Evolutionary conservation across 2,888 invertebrate genomes (phyloP).

Genomic region (Chloromyia formosa): DNA sequence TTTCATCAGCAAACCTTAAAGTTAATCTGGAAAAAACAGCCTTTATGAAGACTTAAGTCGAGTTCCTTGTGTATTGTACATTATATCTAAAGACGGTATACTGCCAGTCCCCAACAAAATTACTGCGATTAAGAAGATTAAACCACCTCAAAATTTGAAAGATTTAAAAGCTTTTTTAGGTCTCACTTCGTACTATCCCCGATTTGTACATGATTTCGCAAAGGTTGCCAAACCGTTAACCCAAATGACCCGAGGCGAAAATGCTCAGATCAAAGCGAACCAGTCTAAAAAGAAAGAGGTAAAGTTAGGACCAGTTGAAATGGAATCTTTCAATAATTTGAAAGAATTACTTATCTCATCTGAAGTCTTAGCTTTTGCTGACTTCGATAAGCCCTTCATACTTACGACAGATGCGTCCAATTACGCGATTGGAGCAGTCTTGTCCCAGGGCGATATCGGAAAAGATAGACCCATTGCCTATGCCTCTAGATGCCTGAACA

Average conservation of each 20-base stretch:
- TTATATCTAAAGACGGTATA: constrained; percentile 25
- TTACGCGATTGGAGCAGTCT: constrained; percentile 21
- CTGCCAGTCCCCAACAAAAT: constrained; percentile 38
- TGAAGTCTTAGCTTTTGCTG: constrained; percentile 19
- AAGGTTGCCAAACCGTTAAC: constrained; percentile 28
- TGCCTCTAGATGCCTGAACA: constrained; percentile 14
- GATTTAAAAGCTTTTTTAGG: constrained; percentile 40
- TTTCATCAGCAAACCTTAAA: constrained; percentile 9
- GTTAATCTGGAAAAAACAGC: constrained; percentile 24
- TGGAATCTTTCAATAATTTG: constrained; percentile 2
- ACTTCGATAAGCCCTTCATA: constrained; percentile 11
- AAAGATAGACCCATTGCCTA: constrained; percentile 25
- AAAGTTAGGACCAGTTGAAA: background rate
- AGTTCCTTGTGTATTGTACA: constrained; percentile 29
- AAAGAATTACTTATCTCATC: background rate
- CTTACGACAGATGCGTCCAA: constrained; percentile 23
- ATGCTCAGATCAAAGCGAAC: background rate
- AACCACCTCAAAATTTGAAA: constrained; percentile 25
- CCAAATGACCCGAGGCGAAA: constrained; percentile 4
- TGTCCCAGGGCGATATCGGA: constrained; percentile 23
- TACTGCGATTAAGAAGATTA: constrained; percentile 22
- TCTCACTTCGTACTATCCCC: constrained; percentile 24
- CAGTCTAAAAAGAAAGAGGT: constrained; percentile 4
- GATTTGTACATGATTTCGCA: constrained; percentile 10
- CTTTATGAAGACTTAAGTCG: background rate